Evolutionary conservation across 2,888 invertebrate species (phyloP).

Genomic region (Cephonodes hylas): DNA sequence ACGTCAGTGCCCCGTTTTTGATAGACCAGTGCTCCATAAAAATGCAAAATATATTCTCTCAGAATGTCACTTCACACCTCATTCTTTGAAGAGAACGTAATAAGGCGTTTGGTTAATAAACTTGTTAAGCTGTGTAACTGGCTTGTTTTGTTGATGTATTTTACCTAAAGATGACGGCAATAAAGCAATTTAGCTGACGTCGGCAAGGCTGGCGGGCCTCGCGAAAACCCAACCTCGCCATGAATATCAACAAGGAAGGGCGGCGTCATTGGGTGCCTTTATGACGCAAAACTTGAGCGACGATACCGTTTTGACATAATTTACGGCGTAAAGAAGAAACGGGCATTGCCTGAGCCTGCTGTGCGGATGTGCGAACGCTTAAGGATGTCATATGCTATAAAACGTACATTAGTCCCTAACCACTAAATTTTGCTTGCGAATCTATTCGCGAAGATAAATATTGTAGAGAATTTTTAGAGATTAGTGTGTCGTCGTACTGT

Average conservation of each 20-base stretch:
- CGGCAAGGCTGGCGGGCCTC: slow-evolving; percentile 39
- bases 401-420: background rate
- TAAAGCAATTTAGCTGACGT: slow-evolving; percentile 71
- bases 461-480: background rate
- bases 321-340: slow-evolving; percentile 20
- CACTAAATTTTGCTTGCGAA: background rate
- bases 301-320: slow-evolving; percentile 28
- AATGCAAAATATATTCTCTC: background rate
- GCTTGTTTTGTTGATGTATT: slow-evolving; percentile 43
- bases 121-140: slow-evolving; percentile 12
- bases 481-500: background rate
- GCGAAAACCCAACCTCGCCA: slow-evolving; percentile 45
- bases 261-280: slow-evolving; percentile 37
- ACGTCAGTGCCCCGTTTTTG: no score
- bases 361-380: background rate
- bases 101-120: slow-evolving; percentile 9
- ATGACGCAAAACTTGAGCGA: slow-evolving; percentile 45
- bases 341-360: background rate
- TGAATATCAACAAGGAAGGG: slow-evolving; percentile 70
- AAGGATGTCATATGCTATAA: background rate
- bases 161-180: slow-evolving; percentile 56
- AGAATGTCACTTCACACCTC: background rate
- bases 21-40: no score
- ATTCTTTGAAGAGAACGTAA: background rate
- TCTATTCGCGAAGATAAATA: background rate